Base-by-base conservation (phyloP, 2,797 vertebrate species). In the Perodicticus potto region DNA sequence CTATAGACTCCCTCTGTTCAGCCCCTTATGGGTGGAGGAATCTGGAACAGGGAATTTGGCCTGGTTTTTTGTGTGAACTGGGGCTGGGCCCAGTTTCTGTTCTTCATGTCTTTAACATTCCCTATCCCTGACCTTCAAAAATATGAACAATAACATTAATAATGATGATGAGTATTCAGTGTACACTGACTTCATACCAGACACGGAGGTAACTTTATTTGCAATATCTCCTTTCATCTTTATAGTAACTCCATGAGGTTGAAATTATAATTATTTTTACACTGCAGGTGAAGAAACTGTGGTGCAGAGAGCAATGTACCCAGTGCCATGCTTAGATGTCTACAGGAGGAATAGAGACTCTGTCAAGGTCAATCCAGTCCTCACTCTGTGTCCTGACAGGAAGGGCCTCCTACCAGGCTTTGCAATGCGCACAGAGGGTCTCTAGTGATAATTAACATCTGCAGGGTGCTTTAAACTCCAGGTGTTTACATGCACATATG, bases 61-160 rank as follows among this genome's bases (percentile, higher is more conserved):
- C 91, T 96, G 94, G 1, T 95, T 97, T 97, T 84, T 87, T 61
- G 86, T 97, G 95, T 86, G 94, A 95, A 96, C 93, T 96, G 95
- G 96, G 96, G 93, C 96, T 76, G 86, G 89, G 97, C 78, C 92
- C 94, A 87, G 92, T 95, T 96, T 96, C 91, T 97, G 91, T 82
- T 94, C 92, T 94, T 76, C 88, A 4, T 77, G 85, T 81, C 94
- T 96, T 90, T 90, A 81, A 89, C 94, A 89, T 96, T 97, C 97
- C 77, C 97, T 95, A 90, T 73, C 61, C 95, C 89, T 97, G 97
- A 97, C 97, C 96, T 97, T 97, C 96, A 96, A 91, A 97, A 96
- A 77, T 96, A 92, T 87, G 93, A 95, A 91, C 87, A 97, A 95
- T 93, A 96, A 97, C 93, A 97, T 88, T 87, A 89, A 65, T 61